Percentiles rank a stretch among this genome's conserved stretches.
Evolutionary conservation across 1,140 invertebrate genomes (phyloP).

Genomic region (Oryctes rhinoceros): DNA sequence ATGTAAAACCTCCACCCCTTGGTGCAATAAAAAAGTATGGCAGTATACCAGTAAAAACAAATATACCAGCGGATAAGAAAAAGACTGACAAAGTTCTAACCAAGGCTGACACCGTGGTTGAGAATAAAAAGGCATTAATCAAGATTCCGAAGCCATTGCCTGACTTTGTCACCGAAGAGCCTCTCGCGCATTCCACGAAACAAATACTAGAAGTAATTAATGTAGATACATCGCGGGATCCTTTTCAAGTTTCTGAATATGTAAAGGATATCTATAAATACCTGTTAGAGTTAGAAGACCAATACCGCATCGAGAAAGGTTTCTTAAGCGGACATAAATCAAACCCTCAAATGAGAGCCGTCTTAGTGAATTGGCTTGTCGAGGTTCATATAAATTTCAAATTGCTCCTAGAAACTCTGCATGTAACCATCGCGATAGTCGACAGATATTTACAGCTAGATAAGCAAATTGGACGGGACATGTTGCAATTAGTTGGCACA

Average conservation of each 20-base stretch:
- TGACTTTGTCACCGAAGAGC: neutral
- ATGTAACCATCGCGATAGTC: conserved; percentile 86
- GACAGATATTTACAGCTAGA: conserved; percentile 90
- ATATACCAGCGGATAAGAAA: neutral
- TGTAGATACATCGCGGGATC: conserved; percentile 63
- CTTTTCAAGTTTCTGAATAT: conserved; percentile 81
- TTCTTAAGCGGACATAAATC: conserved; percentile 74
- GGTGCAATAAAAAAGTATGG: neutral
- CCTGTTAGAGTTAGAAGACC: conserved; percentile 74
- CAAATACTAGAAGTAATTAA: conserved; percentile 37
- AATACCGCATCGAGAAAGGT: conserved; percentile 69
- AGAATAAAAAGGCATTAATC: neutral
- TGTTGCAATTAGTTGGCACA: conserved; percentile 90
- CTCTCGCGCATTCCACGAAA: conserved; percentile 45
- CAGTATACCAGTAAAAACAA: neutral
- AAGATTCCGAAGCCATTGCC: neutral
- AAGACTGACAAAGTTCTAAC: conserved; percentile 1
- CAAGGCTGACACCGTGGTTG: neutral
- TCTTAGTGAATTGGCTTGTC: conserved; percentile 93
- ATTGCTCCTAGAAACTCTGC: conserved; percentile 89
- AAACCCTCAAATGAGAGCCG: conserved; percentile 84
- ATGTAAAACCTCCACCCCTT: neutral
- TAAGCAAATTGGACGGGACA: conserved; percentile 67
- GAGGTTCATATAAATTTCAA: conserved; percentile 91
- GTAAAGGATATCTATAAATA: conserved; percentile 88